Evolutionary conservation across 2,888 invertebrate species (phyloP).

Genomic region (Tethea ocularis): DNA sequence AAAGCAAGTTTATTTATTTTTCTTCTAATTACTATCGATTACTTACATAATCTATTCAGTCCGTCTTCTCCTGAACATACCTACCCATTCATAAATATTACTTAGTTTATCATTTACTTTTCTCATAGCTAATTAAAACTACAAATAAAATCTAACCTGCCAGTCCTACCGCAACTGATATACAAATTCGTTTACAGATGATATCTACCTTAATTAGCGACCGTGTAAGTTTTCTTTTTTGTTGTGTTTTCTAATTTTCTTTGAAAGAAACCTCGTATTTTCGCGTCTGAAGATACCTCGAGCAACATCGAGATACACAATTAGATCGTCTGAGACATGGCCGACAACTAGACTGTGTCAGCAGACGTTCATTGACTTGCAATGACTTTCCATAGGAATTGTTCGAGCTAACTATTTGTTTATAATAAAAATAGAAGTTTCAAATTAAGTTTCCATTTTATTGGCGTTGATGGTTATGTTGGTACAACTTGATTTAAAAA

Average conservation of each 20-base stretch:
- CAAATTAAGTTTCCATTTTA: slow-evolving; percentile 2
- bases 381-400: slow-evolving; percentile 8
- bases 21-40: no score
- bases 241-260: slow-evolving; percentile 11
- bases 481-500: no score
- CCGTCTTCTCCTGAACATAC: no score
- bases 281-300: slow-evolving; percentile 21
- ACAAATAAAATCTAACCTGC: background rate
- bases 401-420: background rate
- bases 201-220: slow-evolving; percentile 8
- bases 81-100: no score
- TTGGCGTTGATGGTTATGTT: background rate
- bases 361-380: slow-evolving; percentile 6
- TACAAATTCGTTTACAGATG: slow-evolving; percentile 1
- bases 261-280: slow-evolving; percentile 11
- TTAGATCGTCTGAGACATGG: slow-evolving; percentile 30
- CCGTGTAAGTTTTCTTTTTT: slow-evolving; percentile 9
- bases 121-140: no score
- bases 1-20: no score
- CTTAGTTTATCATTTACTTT: no score
- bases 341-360: slow-evolving; percentile 32
- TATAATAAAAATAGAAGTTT: background rate
- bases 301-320: slow-evolving; percentile 26
- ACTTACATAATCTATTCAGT: no score
- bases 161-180: background rate